phyloP scores from a whole-genome alignment of 2,888 invertebrate species.

The Lacanobia wlatinum region DNA sequence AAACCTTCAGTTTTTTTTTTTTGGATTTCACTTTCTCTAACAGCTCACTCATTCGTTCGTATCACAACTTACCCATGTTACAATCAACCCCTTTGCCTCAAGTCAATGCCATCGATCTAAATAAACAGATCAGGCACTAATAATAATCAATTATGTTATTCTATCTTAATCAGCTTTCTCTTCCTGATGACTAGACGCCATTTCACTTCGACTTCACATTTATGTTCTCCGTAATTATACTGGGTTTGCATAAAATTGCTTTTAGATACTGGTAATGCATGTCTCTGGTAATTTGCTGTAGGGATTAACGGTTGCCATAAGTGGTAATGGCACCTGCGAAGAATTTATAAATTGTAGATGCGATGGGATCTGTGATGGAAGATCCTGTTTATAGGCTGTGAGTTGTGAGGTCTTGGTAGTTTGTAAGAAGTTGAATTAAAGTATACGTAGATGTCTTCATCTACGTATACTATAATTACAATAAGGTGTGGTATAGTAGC shows the following conservation, averaged over 20 bases:
- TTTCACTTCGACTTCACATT: constrained; percentile 51
- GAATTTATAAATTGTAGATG: constrained; percentile 34
- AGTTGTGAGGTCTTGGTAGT: background rate
- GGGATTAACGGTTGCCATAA: constrained; percentile 50
- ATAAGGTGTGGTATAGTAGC: too few species aligned
- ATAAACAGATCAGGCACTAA: constrained; percentile 29
- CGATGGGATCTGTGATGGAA: constrained; percentile 1
- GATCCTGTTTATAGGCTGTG: constrained; percentile 11
- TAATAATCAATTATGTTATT: constrained; percentile 46
- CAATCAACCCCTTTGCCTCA: background rate
- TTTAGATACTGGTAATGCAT: constrained; percentile 40
- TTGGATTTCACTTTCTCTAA: too few species aligned
- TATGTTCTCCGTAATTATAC: constrained; percentile 52
- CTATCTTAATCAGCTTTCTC: constrained; percentile 56
- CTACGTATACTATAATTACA: too few species aligned
- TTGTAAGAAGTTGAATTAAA: background rate
- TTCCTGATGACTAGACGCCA: constrained; percentile 51
- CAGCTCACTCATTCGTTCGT: background rate
- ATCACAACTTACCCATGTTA: background rate
- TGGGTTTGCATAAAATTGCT: constrained; percentile 54
- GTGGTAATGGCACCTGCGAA: constrained; percentile 45
- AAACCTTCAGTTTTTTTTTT: too few species aligned
- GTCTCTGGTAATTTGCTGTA: constrained; percentile 35
- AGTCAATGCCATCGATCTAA: background rate
- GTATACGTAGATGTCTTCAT: too few species aligned